These are phyloP conservation scores for Actinopyga echinites DNA, from an alignment of 53 echinoderm and acorn worm species.

Conservation along the genomic window DNA sequence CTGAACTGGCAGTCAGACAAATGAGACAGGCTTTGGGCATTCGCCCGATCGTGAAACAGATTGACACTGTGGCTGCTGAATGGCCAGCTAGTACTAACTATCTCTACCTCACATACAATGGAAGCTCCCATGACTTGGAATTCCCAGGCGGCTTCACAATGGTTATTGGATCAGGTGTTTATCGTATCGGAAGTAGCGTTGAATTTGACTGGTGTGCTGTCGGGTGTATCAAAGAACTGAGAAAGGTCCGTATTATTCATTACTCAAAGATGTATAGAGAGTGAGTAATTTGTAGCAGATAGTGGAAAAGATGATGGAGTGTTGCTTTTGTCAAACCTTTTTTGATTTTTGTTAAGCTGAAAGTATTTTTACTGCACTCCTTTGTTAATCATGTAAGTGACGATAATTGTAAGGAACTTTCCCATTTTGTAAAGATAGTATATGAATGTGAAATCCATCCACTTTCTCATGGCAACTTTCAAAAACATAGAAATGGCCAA, in stretches of 20 bases:
- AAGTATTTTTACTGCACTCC: no score
- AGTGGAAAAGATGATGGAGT: no score
- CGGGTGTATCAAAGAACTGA: constrained; percentile 85
- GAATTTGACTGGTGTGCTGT: constrained; percentile 99
- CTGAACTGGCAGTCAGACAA: constrained; percentile 84
- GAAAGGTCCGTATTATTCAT: constrained; percentile 56
- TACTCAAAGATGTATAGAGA: no score
- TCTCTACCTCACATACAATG: constrained; percentile 97
- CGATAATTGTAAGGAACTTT: no score
- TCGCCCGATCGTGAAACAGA: constrained; percentile 84
- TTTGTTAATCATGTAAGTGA: no score
- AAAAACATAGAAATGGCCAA: no score
- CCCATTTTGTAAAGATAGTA: no score
- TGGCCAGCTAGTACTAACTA: constrained; percentile 99
- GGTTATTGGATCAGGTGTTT: constrained; percentile 97
- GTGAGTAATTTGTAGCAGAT: not conserved
- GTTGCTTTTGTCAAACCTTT: no score
- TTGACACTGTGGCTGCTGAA: constrained; percentile 97
- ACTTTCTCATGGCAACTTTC: no score
- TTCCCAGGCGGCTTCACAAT: constrained; percentile 95
- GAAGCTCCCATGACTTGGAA: constrained; percentile 74
- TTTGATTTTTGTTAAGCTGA: no score
- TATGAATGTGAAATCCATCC: no score
- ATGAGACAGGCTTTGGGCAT: constrained; percentile 71
- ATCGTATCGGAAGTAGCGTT: constrained; percentile 97